Conservation (phyloP, 2,888 invertebrate species). For the Rhyacophila evoluta region DNA sequence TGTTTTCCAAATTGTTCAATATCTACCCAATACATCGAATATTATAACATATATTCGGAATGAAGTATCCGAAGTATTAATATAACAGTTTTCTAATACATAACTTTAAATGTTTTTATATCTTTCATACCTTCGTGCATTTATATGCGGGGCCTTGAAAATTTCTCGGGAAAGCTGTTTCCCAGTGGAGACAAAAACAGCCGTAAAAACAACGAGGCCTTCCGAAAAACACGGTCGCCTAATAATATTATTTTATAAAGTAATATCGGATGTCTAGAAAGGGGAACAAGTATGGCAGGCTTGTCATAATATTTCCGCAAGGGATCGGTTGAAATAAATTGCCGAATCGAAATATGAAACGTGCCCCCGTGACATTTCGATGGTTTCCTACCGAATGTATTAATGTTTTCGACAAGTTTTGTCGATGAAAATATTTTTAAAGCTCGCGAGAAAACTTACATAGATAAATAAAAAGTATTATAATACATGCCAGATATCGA, state of each 20-base stretch:
- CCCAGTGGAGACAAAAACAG: not conserved
- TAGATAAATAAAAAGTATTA: no score
- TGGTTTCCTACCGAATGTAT: not conserved
- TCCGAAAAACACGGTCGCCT: not conserved
- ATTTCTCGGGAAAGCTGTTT: not conserved
- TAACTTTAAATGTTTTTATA: not conserved
- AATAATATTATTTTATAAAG: not conserved
- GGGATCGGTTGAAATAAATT: not conserved
- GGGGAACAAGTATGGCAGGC: not conserved
- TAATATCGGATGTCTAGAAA: not conserved
- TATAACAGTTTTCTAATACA: not conserved
- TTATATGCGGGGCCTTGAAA: not conserved
- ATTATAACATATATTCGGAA: no score
- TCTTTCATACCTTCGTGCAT: not conserved
- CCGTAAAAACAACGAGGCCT: not conserved
- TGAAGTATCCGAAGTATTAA: not conserved
- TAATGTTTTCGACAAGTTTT: no score
- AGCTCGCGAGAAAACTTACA: no score
- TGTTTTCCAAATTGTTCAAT: no score
- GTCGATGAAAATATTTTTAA: no score
- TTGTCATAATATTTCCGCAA: conserved; percentile 14
- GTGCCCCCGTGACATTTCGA: not conserved
- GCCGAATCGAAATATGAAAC: not conserved
- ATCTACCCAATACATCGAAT: no score
- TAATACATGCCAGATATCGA: no score